Evolutionary conservation across 2,888 invertebrate genomes (phyloP).

Genomic region (Drepana falcataria): DNA sequence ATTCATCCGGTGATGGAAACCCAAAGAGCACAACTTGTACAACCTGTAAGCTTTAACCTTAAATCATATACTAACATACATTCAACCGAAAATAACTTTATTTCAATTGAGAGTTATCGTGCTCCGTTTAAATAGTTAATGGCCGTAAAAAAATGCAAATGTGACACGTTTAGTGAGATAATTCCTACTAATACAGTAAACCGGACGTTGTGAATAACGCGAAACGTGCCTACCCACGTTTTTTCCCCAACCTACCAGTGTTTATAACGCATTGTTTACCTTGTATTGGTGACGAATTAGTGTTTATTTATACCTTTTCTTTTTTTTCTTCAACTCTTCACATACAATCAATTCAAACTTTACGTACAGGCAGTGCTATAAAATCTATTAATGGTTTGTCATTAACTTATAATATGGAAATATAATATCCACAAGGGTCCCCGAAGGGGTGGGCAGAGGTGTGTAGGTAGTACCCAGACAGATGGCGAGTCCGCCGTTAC

Average conservation of each 20-base stretch:
- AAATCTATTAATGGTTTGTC: too few relatives aligned
- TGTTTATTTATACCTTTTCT: too few relatives aligned
- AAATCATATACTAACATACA: conserved; percentile 44
- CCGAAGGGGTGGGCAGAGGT: too few relatives aligned
- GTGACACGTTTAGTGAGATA: background rate
- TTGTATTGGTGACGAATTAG: conserved; percentile 10
- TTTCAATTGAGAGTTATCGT: conserved; percentile 21
- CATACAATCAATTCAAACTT: too few relatives aligned
- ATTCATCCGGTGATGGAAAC: conserved; percentile 52
- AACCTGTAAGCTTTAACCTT: conserved; percentile 33
- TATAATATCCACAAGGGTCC: too few relatives aligned
- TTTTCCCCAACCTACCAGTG: background rate
- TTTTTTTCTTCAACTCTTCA: too few relatives aligned
- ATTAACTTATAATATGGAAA: too few relatives aligned
- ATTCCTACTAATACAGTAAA: background rate
- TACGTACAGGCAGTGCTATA: too few relatives aligned
- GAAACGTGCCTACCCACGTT: background rate
- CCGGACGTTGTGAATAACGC: background rate
- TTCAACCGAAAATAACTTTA: conserved; percentile 29
- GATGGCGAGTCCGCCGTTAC: too few relatives aligned
- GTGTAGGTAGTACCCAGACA: too few relatives aligned
- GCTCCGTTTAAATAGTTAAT: background rate
- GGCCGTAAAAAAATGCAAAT: background rate
- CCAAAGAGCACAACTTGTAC: conserved; percentile 35
- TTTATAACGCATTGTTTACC: conserved; percentile 12